Evolutionary conservation across 2,113 vertebrate species (phyloP), one percentile per base, ranked within the genome.

Genomic region (Nicator chloris): DNA sequence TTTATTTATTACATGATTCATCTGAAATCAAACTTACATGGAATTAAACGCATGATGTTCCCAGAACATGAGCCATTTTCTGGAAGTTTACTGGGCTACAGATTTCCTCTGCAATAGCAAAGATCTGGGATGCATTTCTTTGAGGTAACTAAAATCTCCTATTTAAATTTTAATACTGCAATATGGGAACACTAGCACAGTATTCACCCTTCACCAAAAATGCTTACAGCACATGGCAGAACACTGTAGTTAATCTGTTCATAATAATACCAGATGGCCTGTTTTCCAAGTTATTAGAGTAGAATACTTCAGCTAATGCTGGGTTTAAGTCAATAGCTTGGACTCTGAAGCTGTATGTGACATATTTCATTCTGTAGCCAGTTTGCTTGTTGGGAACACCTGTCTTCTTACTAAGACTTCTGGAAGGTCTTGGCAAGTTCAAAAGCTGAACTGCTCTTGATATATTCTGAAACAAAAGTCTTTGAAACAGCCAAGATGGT

Each of bases 401-500:
- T 91, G 45, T 73, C 57, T 81, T 95, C 88, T 90, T 81, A 85
- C 30, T 71, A 82, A 92, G 35, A 77, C 53, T 92, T 82, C 80
- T 73, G 50, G 73, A 96, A 93, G 56, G 83, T 50, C 72, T 60
- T 90, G 44, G 56, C 23, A 79, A 69, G 49, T 82, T 72, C 53
- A 9, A 89, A 85, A 88, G 42, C 45, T 86, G 39, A 94, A 73
- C 54, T 87, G 63, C 27, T 68, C 60, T 91, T 87, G 70, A 61
- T 39, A 73, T 12, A 30, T 88, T 96, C 90, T 91, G 87, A 91
- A 96, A 96, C 70, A 86, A 91, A 85, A 96, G 78, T 90, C 92
- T 96, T 95, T 96, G 89, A 95, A 97, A 96, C 94, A 96, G 95
- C 93, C 92, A 96, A 93, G 42, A 81, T 40, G 81, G 92, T 91